These are phyloP conservation scores for Onychostruthus taczanowskii DNA, from an alignment of 2,113 vertebrate species.

Conservation along the genomic window DNA sequence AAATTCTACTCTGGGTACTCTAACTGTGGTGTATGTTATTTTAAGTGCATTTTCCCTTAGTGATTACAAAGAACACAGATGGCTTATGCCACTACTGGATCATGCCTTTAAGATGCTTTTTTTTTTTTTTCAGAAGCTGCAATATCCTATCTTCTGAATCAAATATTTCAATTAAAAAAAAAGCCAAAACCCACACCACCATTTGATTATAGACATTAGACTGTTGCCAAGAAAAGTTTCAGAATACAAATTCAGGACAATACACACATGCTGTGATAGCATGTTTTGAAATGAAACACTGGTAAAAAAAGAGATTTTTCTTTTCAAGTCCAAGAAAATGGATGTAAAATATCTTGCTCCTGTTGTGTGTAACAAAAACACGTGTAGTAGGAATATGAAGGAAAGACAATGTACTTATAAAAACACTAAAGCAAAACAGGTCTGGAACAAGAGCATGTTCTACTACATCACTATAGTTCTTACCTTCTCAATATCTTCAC, in stretches of 20 bases:
- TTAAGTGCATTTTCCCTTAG: not conserved
- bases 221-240: not conserved
- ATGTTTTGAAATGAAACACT: not conserved
- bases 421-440: not conserved
- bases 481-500: conserved; percentile 90
- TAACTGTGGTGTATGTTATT: not conserved
- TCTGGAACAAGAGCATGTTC: not conserved
- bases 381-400: not conserved
- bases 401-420: not conserved
- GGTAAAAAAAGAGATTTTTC: accelerated
- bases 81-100: not conserved
- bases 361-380: not conserved
- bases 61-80: not conserved
- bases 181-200: not conserved
- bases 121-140: not conserved
- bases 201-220: not conserved
- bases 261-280: not conserved
- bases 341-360: not conserved
- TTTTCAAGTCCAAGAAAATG: not conserved
- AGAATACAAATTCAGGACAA: not conserved
- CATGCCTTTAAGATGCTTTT: not conserved
- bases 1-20: not conserved
- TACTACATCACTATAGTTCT: not conserved
- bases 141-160: not conserved
- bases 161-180: not conserved